Percentiles rank a stretch among this genome's conserved stretches.
These are phyloP conservation scores for Glaucopsyche alexis DNA, from an alignment of 2,888 invertebrate genomes.

Conservation along the genomic window DNA sequence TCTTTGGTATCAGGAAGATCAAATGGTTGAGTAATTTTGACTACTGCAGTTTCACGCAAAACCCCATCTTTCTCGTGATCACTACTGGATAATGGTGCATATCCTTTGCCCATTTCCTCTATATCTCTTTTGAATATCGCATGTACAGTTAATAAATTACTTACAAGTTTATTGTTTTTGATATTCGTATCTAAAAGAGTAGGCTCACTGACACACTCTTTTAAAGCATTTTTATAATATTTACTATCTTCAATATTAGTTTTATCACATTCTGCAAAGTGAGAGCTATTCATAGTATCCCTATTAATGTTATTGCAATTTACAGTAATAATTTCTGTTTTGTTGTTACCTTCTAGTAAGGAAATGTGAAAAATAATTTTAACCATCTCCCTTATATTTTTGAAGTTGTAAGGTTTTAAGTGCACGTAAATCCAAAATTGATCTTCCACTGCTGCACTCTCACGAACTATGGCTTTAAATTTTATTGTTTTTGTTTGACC, in stretches of 20 bases:
- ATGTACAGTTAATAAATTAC: not conserved
- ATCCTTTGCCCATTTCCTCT: conserved; percentile 50
- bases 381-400: conserved; percentile 50
- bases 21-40: conserved; percentile 23
- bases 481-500: conserved; percentile 50
- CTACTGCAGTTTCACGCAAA: not conserved
- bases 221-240: conserved; percentile 47
- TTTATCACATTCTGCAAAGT: conserved; percentile 61
- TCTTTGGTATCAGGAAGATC: conserved; percentile 24
- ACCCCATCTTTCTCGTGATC: not conserved
- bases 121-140: conserved; percentile 49
- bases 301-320: conserved; percentile 54
- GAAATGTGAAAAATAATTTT: conserved; percentile 60
- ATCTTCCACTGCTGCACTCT: conserved; percentile 56
- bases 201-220: conserved; percentile 51
- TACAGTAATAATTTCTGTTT: conserved; percentile 40
- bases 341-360: conserved; percentile 40
- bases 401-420: conserved; percentile 48
- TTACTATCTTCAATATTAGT: conserved; percentile 60
- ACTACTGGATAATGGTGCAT: conserved; percentile 28
- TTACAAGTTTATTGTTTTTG: conserved; percentile 32
- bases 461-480: conserved; percentile 58
- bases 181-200: conserved; percentile 45
- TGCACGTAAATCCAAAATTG: conserved; percentile 58
- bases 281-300: conserved; percentile 61